Percentiles rank a stretch among this genome's conserved stretches.
Evolutionary conservation across 53 echinoderm and acorn worm genomes (phyloP).

Genomic region (Echinometra lucunter): DNA sequence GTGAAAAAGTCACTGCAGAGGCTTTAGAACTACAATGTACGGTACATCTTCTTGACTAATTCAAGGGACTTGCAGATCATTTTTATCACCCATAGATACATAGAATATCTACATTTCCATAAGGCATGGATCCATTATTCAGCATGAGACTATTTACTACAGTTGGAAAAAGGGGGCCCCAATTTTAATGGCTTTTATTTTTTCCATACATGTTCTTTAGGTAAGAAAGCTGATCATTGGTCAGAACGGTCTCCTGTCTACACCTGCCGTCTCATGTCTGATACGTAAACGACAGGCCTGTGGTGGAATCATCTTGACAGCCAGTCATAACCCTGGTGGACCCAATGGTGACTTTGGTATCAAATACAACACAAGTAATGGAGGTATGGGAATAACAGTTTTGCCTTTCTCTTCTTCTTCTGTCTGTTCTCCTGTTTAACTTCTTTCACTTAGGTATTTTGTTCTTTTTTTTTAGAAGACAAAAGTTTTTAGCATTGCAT

Average conservation of each 20-base stretch:
- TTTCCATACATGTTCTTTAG: slow-evolving; percentile 46
- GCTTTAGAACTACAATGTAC: too few species aligned
- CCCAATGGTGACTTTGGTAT: slow-evolving; percentile 98
- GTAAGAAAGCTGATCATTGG: slow-evolving; percentile 94
- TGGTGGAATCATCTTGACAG: slow-evolving; percentile 95
- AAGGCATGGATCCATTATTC: too few species aligned
- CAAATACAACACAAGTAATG: slow-evolving; percentile 95
- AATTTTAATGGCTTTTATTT: too few species aligned
- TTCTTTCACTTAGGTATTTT: not conserved
- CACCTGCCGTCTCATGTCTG: slow-evolving; percentile 93
- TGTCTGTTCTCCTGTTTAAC: not conserved
- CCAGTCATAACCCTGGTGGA: slow-evolving; percentile 98
- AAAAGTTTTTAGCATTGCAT: too few species aligned
- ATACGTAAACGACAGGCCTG: slow-evolving; percentile 89
- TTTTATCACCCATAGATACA: too few species aligned
- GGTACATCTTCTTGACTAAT: too few species aligned
- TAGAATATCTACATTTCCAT: too few species aligned
- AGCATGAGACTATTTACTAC: too few species aligned
- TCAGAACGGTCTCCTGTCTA: slow-evolving; percentile 94
- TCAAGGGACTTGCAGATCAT: too few species aligned
- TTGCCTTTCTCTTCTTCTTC: not conserved
- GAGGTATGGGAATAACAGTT: slow-evolving; percentile 73
- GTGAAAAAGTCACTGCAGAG: too few species aligned
- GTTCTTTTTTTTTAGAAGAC: too few species aligned
- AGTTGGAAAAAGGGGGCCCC: too few species aligned